Evolutionary conservation across 2,797 vertebrate genomes (phyloP).

Genomic region (Ceyx erithaca): DNA sequence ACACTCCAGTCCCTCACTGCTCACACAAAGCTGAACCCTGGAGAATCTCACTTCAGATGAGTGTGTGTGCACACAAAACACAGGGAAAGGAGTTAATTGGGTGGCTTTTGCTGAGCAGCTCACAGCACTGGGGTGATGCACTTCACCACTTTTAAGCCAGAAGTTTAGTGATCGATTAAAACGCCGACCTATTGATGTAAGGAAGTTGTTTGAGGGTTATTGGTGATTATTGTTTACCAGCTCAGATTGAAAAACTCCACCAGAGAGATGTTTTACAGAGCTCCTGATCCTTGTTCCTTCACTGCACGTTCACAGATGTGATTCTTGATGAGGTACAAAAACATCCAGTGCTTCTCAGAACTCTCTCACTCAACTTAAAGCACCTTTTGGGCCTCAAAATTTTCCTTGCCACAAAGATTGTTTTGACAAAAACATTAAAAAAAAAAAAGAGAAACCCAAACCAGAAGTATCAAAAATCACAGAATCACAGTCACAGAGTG

Average conservation of each 20-base stretch:
- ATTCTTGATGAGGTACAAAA: not conserved
- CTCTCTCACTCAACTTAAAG: not conserved
- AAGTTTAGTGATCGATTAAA: not conserved
- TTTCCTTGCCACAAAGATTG: not conserved
- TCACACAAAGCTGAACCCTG: not conserved
- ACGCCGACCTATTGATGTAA: not conserved
- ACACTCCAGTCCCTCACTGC: not conserved
- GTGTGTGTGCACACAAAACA: not conserved
- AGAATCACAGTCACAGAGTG: no score
- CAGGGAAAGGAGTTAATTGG: not conserved
- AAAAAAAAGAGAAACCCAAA: not conserved
- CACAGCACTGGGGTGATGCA: not conserved
- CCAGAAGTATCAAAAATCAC: not conserved
- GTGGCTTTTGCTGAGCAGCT: not conserved
- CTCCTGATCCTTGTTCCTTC: not conserved
- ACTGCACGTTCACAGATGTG: rapidly evolving
- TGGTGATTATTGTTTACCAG: not conserved
- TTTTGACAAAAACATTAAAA: not conserved
- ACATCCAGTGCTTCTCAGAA: not conserved
- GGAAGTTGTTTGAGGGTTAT: not conserved
- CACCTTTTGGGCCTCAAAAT: not conserved
- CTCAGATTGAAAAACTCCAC: not conserved
- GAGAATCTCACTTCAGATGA: not conserved
- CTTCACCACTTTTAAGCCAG: not conserved
- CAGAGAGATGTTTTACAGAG: not conserved